phyloP scores from a whole-genome alignment of 2,113 vertebrate genomes.

The Aythya baeri region DNA sequence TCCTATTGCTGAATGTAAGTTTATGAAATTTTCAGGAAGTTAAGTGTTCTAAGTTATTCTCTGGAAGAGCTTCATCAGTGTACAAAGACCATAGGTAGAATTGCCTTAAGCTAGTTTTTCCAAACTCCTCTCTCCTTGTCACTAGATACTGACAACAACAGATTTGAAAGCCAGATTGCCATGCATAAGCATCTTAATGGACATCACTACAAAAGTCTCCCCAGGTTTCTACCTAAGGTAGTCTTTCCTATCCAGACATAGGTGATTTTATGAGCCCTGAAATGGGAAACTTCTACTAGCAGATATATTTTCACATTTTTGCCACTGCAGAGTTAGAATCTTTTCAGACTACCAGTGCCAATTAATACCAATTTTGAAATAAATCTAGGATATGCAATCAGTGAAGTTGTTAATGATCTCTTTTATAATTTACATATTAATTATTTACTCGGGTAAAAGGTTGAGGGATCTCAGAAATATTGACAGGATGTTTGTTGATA shows the following conservation, averaged over 20 bases:
- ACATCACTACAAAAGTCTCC: neutral
- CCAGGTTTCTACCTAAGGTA: neutral
- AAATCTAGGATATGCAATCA: neutral
- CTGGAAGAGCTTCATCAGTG: neutral
- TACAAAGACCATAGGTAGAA: neutral
- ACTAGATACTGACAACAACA: neutral
- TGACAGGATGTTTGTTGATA: neutral
- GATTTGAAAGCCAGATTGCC: neutral
- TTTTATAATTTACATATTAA: constrained; percentile 1
- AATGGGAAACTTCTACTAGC: neutral
- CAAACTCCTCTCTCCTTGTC: neutral
- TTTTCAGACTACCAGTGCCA: neutral
- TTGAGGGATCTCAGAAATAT: constrained; percentile 10
- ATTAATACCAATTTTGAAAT: neutral
- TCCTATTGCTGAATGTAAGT: neutral
- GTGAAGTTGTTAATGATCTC: neutral
- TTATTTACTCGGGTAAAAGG: neutral
- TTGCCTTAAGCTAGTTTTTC: neutral
- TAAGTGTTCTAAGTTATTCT: neutral
- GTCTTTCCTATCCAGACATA: neutral
- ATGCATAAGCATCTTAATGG: neutral
- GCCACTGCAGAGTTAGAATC: neutral
- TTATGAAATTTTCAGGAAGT: neutral
- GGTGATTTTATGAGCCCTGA: neutral
- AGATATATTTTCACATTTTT: neutral